phyloP scores from a whole-genome alignment of 2,113 vertebrate genomes.

The Pandion haliaetus region DNA sequence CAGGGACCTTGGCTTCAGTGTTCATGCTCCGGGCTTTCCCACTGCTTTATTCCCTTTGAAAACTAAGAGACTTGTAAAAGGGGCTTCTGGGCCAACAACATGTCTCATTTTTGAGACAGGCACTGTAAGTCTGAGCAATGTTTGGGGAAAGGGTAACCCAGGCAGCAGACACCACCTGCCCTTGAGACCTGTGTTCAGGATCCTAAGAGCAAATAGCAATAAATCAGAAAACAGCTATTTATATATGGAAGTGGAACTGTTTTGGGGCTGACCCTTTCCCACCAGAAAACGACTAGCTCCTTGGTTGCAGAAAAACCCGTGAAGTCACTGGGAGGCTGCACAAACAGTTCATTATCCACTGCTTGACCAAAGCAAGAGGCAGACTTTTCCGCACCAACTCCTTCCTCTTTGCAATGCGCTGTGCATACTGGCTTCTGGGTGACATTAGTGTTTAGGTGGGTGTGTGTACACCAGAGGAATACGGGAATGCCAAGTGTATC shows the following conservation, averaged over 20 bases:
- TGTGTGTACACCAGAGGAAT: neutral
- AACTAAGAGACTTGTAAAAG: neutral
- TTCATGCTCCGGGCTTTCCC: neutral
- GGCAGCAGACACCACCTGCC: neutral
- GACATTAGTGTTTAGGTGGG: neutral
- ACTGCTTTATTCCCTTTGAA: neutral
- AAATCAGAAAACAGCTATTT: neutral
- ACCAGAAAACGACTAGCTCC: neutral
- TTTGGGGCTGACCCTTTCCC: neutral
- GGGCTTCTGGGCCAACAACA: neutral
- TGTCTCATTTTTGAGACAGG: neutral
- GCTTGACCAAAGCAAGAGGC: neutral
- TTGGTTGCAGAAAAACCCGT: neutral
- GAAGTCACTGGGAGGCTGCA: neutral
- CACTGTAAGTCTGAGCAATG: neutral
- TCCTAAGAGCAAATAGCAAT: neutral
- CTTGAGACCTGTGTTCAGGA: neutral
- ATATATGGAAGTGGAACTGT: neutral
- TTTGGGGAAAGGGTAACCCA: neutral
- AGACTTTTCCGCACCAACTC: neutral
- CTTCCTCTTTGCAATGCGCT: neutral
- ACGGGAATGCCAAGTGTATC: accelerated
- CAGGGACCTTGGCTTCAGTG: neutral
- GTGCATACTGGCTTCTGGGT: neutral
- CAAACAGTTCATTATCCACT: neutral